Base-by-base conservation (phyloP, 1,140 invertebrate species). In the Chrysopa pallens region DNA sequence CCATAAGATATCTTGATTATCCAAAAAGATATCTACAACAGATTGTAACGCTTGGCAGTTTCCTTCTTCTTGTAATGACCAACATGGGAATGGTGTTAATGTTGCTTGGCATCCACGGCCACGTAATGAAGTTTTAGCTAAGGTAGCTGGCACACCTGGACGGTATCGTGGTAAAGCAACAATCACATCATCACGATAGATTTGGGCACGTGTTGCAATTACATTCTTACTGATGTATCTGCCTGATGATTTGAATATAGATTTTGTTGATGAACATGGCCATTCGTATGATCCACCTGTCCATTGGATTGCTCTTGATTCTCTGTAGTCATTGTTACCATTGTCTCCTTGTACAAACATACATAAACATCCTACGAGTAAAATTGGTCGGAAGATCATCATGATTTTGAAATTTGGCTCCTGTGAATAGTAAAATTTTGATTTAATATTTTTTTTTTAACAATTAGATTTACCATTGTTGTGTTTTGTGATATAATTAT, bases 11-110 rank as follows among this genome's bases (percentile, higher is more conserved):
- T 64, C 63, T 12, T 62, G 62, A 17, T 54, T 56, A 54, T 75
- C 73, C 6, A 75, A 51, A 40, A 66, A 69, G 8, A 75, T 51
- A 48, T 76, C 74, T 0, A 76, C 72, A 0, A 67, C 72, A 9
- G 68, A 73, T 39, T 74, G 70, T 4, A 76, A 50, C 0, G 68
- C 66, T 28, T 65, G 61, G 47, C 66, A 71, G 43, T 67, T 66
- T 12, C 67, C 68, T 49, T 73, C 69, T 50, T 76, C 69, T 46
- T 76, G 73, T 39, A 65, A 50, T 4, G 62, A 58, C 73, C 73
- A 76, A 44, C 68, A 68, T 4, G 74, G 74, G 43, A 64, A 76
- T 0, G 74, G 65, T 6, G 52, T 47, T 3, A 73, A 52, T 0
- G 47, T 54, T 0, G 68, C 59, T 4, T 63, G 52, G 36, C 64